Percentiles rank a stretch among this genome's conserved stretches.
phyloP scores from a whole-genome alignment of 2,888 invertebrate species.

The Machimus atricapillus region DNA sequence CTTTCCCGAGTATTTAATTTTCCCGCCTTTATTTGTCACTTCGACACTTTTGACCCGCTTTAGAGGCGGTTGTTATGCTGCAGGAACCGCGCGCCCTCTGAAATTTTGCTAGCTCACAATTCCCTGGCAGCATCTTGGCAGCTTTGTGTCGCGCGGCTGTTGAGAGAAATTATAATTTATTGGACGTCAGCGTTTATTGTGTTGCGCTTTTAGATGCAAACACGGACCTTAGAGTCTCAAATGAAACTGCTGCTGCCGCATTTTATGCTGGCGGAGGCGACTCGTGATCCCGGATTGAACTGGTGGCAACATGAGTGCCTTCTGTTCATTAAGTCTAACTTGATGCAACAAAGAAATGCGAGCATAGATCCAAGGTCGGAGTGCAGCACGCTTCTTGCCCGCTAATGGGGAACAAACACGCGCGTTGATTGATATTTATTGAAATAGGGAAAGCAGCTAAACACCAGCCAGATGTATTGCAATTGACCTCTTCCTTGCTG shows the following conservation, averaged over 20 bases:
- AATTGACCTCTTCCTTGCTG: not conserved
- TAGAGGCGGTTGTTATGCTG: not conserved
- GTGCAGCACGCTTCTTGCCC: not conserved
- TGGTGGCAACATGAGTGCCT: not conserved
- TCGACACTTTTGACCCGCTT: not conserved
- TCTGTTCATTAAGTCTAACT: not conserved
- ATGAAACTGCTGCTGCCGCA: not conserved
- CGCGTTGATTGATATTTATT: not conserved
- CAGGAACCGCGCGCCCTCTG: not conserved
- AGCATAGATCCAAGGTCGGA: not conserved
- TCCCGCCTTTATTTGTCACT: not conserved
- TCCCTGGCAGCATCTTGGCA: not conserved
- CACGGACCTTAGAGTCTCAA: not conserved
- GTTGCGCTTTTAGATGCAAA: not conserved
- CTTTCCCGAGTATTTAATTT: not conserved
- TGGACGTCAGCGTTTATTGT: not conserved
- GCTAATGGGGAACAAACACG: not conserved
- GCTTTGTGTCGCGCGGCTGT: not conserved
- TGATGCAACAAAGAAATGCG: not conserved
- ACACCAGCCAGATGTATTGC: not conserved
- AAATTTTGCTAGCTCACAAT: not conserved
- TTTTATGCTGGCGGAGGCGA: not conserved
- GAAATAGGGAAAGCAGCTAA: not conserved
- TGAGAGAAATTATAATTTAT: not conserved
- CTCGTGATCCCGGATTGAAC: not conserved